Conservation (phyloP, 2,113 vertebrate species). For the Lampris megalopsis region DNA sequence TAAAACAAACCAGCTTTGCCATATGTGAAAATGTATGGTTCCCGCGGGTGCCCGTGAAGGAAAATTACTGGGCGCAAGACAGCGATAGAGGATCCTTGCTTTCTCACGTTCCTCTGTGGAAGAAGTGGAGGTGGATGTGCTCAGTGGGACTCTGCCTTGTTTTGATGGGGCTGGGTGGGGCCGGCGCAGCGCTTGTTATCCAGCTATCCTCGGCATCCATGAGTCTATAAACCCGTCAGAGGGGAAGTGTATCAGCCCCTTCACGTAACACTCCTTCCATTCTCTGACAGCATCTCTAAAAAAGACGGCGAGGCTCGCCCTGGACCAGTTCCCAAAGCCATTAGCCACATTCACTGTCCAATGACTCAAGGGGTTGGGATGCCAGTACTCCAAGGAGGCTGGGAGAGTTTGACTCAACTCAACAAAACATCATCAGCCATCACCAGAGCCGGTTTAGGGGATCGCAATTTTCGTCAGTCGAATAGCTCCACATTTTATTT, state of each 20-base stretch:
- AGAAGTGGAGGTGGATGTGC: constrained; percentile 24
- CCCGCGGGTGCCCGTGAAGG: constrained; percentile 62
- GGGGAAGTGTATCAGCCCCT: constrained; percentile 10
- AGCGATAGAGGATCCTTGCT: constrained; percentile 63
- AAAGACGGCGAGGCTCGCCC: background rate
- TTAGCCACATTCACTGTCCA: constrained; percentile 3
- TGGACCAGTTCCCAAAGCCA: background rate
- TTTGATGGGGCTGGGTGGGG: constrained; percentile 56
- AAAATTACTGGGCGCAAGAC: constrained; percentile 63
- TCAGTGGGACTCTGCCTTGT: constrained; percentile 45
- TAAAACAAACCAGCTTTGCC: constrained; percentile 69
- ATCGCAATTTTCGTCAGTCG: too few species aligned
- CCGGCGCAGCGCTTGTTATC: constrained; percentile 51
- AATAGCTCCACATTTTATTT: too few species aligned
- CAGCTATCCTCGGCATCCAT: constrained; percentile 30
- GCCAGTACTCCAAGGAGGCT: too few species aligned
- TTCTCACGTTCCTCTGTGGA: constrained; percentile 47
- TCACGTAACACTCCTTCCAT: constrained; percentile 1
- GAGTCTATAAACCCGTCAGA: constrained; percentile 55
- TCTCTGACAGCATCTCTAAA: constrained; percentile 14
- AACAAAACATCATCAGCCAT: too few species aligned
- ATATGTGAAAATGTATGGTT: constrained; percentile 74
- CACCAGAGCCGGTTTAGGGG: too few species aligned
- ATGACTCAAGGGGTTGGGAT: background rate
- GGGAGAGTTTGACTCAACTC: background rate